Evolutionary conservation across 1,140 invertebrate species (phyloP), one percentile per base, ranked within the genome.

Genomic region (Teleogryllus occipitalis): DNA sequence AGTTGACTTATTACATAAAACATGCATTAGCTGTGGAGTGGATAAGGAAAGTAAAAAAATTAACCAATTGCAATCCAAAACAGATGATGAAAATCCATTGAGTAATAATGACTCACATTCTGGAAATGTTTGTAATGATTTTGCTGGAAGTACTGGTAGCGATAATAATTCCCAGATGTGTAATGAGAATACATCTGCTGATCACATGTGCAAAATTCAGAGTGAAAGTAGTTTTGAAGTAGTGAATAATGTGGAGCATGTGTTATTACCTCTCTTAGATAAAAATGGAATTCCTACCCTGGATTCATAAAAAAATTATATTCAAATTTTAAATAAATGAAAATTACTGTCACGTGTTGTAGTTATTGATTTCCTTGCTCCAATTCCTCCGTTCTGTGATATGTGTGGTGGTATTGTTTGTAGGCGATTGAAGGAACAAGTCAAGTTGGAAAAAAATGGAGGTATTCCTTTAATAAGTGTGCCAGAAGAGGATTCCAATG

Each of bases 401-500:
- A 54, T 65, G 10, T 65, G 54, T 14, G 18, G 2, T 14, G 18
- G 18, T 65, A 14, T 65, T 65, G 10, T 14, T 65, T 65, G 54
- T 65, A 65, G 54, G 54, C 10, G 54, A 14, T 65, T 65, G 54
- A 65, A 65, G 54, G 18, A 65, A 65, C 18, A 65, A 14, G 54
- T 14, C 10, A 10, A 65, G 3, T 65, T 65, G 54, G 18, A 65
- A 65, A 65, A 0, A 65, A 65, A 65, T 65, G 7, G 54, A 14
- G 54, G 7, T 14, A 65, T 2, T 65, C 2, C 18, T 14, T 65
- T 65, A 65, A 65, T 65, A 14, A 65, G 54, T 65, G 54, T 65
- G 2, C 54, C 18, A 18, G 54, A 65, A 14, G 54, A 65, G 18
- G 54, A 65, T 65, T 14, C 10, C 18, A 14, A 88, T 75, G 87